Base-by-base conservation (phyloP, 2,113 vertebrate species). In the Ailuropoda melanoleuca region DNA sequence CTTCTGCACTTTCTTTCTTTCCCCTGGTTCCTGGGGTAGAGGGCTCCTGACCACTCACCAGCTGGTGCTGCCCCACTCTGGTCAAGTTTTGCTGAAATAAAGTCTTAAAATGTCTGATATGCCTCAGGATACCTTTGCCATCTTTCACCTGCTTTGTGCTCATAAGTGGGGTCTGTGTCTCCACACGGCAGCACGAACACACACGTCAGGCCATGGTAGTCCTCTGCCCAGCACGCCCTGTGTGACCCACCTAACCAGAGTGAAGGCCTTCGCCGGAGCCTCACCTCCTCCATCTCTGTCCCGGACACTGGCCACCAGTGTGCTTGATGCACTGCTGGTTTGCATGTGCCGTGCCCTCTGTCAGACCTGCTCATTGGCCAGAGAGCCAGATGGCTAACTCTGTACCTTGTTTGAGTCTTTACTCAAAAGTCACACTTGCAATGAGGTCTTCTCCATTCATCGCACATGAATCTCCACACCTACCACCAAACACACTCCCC, bases 1-100 rank as follows among this genome's bases (percentile, higher is more conserved):
- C 64, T 48, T 37, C 4, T 0, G 0, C 8, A 6, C 24, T 37
- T n/a, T 19, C 14, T 31, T 23, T 23, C n/a, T 14, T 17, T 64
- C 43, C 43, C 34, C 39, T 0, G 31, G 3, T 31, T 24, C 31
- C 24, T 3, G 1, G 37, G 53, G 62, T 4, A 4, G 23, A 13
- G 18, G 19, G 6, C 34, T 37, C 39, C 62, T 80, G 18, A 18
- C 14, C 26, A 26, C 70, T 86, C 88, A 19, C 53, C 11, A 0
- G 50, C 24, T 11, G 43, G 1, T 21, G 43, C 26, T 31, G 43
- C 12, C 34, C 15, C 15, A 34, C 12, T 60, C 55, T 23, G 15
- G 15, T 34, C 23, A 14, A 26, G 8, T 18, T 53, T 53, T 62
- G 86, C 26, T 83, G 64, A n/a, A 11, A 29, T 75, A 11, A 74